Evolutionary conservation across 92 coral and sea anemone genomes (phyloP), one percentile per base, ranked within the genome.

Genomic region (Palythoa caribaeorum): DNA sequence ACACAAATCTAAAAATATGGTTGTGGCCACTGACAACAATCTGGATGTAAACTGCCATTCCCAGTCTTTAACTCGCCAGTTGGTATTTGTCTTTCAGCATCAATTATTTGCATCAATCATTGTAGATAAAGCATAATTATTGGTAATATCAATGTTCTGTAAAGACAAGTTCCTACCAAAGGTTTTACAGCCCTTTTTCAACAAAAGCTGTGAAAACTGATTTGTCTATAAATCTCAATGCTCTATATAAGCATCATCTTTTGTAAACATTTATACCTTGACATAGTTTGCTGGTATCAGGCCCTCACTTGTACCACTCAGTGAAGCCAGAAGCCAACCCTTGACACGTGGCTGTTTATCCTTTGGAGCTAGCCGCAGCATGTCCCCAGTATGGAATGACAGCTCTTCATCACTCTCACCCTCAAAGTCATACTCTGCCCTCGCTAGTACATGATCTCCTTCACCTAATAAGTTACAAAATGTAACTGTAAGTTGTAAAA

Each of bases 251-350:
- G 17, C 16, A 12, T 59, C 66, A 15, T 1, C 17, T 12, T 12
- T 59, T 17, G 14, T 2, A 9, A 2, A 20, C 1, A 16, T 17
- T 17, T 89, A 48, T 90, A 97, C 99, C 94, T 97, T 97, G 47
- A 97, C 92, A 91, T 95, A 97, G 80, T 97, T 97, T 17, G 97
- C 99, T 39, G 99, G 99, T 5, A 95, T 90, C 71, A 97, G 90
- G 3, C 99, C 99, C 19, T 97, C 95, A 38, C 55, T 88, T 17
- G 73, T 90, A 9, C 98, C 99, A 89, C 94, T 95, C 28, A 97
- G 90, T 44, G 96, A 88, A 2, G 96, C 98, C 8, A 97, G 86
- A 28, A 97, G 92, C 99, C 99, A 97, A 14, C 98, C 99, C 70
- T 95, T 89, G 36, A 97, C 92, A 15, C 92, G 95, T 55, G 99